Conservation (phyloP, 2,797 vertebrate genomes). For the Heteromormyrus szaboi region DNA sequence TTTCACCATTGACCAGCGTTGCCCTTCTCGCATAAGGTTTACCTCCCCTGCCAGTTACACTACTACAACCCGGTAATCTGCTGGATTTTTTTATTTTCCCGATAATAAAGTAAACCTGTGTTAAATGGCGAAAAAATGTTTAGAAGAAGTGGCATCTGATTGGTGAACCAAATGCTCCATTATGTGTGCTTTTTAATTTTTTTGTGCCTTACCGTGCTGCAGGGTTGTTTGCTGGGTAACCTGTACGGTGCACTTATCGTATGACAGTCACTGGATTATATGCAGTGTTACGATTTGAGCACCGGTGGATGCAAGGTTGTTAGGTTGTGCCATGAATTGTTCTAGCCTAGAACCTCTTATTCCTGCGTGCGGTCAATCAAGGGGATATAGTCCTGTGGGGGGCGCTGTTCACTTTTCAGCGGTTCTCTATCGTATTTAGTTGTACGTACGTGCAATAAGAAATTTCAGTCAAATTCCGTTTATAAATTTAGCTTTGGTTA, state of each 20-base stretch:
- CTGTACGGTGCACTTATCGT: neutral
- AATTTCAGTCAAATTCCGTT: neutral
- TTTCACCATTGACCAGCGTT: neutral
- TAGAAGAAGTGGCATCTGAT: neutral
- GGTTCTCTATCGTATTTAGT: neutral
- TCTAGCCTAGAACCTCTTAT: neutral
- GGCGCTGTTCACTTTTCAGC: neutral
- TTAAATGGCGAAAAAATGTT: neutral
- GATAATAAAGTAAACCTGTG: neutral
- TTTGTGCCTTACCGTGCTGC: neutral
- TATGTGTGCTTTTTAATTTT: neutral
- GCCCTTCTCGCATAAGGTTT: neutral
- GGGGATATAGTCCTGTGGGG: neutral
- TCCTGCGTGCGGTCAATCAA: neutral
- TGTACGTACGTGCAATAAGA: neutral
- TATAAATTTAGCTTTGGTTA: neutral
- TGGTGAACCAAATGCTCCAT: neutral
- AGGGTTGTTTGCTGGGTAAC: neutral
- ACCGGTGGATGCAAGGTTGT: neutral
- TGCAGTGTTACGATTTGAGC: neutral
- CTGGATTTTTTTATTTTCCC: neutral
- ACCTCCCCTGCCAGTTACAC: neutral
- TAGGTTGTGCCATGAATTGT: neutral
- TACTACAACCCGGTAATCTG: too few relatives aligned
- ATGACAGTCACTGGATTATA: neutral